Conservation (phyloP, 1,140 invertebrate genomes). For the Ctenoplectra terminalis region DNA sequence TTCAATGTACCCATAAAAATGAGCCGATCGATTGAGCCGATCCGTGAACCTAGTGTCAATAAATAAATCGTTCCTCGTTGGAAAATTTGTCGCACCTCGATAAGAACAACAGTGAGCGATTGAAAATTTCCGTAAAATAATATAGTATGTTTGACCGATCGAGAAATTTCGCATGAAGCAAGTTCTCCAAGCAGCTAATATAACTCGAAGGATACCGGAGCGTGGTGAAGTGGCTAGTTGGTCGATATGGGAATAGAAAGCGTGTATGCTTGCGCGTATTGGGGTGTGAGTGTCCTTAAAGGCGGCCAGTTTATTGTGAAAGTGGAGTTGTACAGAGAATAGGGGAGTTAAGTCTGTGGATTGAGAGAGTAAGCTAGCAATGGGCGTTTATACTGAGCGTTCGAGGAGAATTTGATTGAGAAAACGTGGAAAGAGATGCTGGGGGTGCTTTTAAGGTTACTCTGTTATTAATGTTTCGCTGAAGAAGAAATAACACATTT, state of each 20-base stretch:
- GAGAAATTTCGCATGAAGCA: background rate
- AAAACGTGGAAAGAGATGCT: background rate
- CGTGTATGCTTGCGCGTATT: background rate
- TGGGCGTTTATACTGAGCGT: background rate
- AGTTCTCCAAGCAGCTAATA: background rate
- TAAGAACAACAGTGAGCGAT: too few relatives aligned
- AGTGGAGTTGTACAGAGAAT: slow-evolving; percentile 1
- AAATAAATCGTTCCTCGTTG: too few relatives aligned
- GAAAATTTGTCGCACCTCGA: too few relatives aligned
- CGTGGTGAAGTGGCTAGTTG: background rate
- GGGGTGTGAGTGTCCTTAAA: background rate
- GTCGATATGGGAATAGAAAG: background rate
- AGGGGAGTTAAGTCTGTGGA: background rate
- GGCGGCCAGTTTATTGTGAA: slow-evolving; percentile 8
- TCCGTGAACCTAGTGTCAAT: too few relatives aligned
- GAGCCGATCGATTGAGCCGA: too few relatives aligned
- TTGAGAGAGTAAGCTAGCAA: background rate
- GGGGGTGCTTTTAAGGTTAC: background rate
- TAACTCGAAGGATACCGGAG: background rate
- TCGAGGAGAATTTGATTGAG: background rate
- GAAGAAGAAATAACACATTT: background rate
- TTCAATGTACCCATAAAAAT: too few relatives aligned
- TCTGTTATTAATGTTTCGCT: too few relatives aligned
- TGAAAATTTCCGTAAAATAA: too few relatives aligned
- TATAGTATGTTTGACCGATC: background rate